Percentiles rank a stretch among this genome's conserved stretches.
Evolutionary conservation across 1,140 invertebrate genomes (phyloP).

Genomic region (Diabrotica undecimpunctata): DNA sequence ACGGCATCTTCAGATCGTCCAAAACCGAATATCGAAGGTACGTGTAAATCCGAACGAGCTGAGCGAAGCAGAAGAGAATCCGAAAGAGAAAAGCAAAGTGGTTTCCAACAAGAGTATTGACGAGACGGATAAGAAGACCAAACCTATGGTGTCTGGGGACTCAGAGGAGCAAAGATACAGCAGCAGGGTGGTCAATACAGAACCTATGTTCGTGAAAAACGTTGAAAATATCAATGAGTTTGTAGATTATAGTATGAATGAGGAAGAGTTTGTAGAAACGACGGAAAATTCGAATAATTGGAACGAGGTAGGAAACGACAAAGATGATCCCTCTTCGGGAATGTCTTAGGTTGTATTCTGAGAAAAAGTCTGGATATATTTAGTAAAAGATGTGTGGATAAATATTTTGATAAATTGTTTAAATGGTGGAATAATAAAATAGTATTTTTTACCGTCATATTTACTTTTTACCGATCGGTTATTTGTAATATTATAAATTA

Average conservation of each 20-base stretch:
- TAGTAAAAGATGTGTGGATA: background rate
- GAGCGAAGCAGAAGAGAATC: constrained; percentile 26
- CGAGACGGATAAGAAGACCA: constrained; percentile 42
- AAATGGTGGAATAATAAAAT: no score
- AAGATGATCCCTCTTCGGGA: constrained; percentile 49
- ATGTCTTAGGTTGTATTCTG: constrained; percentile 48
- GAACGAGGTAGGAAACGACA: constrained; percentile 37
- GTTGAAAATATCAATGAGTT: constrained; percentile 39
- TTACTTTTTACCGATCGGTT: no score
- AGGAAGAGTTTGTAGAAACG: constrained; percentile 16
- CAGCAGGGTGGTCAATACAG: constrained; percentile 46
- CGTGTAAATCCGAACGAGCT: constrained; percentile 35
- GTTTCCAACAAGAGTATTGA: constrained; percentile 45
- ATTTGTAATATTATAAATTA: no score
- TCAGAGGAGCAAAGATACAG: constrained; percentile 46
- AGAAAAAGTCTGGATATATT: constrained; percentile 5
- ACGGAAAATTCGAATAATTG: constrained; percentile 31
- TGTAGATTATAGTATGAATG: constrained; percentile 27
- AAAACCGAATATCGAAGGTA: constrained; percentile 59
- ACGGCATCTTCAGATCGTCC: constrained; percentile 82
- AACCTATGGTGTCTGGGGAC: constrained; percentile 44
- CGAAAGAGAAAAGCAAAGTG: constrained; percentile 40
- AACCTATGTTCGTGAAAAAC: constrained; percentile 46
- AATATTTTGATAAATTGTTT: no score
- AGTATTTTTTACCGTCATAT: no score